Percentiles rank a stretch among this genome's conserved stretches.
These are phyloP conservation scores for Tamandua tetradactyla DNA, from an alignment of 2,797 vertebrate species.

Conservation along the genomic window DNA sequence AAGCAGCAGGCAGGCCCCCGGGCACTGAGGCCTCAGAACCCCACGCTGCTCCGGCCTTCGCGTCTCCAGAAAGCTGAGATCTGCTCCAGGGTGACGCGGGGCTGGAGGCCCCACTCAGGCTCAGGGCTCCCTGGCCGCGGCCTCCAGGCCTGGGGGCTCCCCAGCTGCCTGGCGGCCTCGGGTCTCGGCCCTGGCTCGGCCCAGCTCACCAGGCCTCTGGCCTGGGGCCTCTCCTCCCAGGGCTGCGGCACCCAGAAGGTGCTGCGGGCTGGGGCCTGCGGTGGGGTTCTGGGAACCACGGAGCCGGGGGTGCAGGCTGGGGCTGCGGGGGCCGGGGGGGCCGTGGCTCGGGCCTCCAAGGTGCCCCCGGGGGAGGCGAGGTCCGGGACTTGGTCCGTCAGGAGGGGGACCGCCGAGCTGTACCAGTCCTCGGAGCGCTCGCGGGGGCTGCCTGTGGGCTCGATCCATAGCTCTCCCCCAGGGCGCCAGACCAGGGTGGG, in stretches of 20 bases:
- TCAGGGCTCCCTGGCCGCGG: conserved; percentile 57
- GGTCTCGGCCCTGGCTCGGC: conserved; percentile 48
- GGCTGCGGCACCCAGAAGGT: conserved; percentile 71
- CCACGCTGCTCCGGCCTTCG: conserved; percentile 65
- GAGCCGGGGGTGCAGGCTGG: not conserved
- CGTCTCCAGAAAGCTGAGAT: conserved; percentile 79
- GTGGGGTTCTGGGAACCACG: not conserved
- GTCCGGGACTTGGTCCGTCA: conserved; percentile 16
- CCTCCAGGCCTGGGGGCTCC: conserved; percentile 47
- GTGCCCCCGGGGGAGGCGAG: not conserved
- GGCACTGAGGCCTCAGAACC: conserved; percentile 55
- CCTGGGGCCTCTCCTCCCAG: not conserved
- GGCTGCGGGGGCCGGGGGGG: not conserved
- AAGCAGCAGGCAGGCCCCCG: not conserved
- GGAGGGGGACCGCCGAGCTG: conserved; percentile 56
- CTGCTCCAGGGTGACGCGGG: conserved; percentile 77
- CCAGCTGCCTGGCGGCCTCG: not conserved
- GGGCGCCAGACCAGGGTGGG: conserved; percentile 77
- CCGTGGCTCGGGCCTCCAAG: conserved; percentile 57
- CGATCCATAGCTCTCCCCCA: conserved; percentile 73
- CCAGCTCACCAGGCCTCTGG: conserved; percentile 67
- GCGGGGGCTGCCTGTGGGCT: conserved; percentile 61
- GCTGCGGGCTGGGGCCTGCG: not conserved
- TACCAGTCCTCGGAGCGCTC: conserved; percentile 79
- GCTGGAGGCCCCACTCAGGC: conserved; percentile 74